phyloP scores from a whole-genome alignment of 2,113 vertebrate species.

The Bujurquina vittata region DNA sequence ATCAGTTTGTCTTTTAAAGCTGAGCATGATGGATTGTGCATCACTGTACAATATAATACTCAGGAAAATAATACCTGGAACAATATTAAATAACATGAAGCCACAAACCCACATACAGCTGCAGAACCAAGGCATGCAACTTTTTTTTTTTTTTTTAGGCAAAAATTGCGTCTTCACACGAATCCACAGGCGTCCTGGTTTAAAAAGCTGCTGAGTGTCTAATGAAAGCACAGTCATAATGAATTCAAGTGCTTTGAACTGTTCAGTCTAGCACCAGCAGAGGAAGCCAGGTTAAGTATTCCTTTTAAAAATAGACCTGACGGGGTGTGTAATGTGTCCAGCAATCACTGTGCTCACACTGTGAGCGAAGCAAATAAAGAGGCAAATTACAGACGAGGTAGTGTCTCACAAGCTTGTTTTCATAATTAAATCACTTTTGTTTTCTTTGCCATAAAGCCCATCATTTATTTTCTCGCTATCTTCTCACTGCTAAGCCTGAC shows the following conservation, averaged over 20 bases:
- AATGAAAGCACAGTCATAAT: background rate
- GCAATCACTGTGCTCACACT: background rate
- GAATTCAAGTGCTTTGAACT: background rate
- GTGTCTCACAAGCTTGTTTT: background rate
- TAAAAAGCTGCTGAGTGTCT: slow-evolving; percentile 14
- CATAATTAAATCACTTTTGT: background rate
- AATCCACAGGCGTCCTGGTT: background rate
- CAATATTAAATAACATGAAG: slow-evolving; percentile 2
- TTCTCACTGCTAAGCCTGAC: background rate
- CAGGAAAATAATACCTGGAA: slow-evolving; percentile 43
- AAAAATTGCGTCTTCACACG: background rate
- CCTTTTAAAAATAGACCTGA: background rate
- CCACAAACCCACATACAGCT: slow-evolving; percentile 32
- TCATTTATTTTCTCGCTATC: background rate
- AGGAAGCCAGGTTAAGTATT: background rate
- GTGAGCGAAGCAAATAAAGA: background rate
- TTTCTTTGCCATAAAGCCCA: background rate
- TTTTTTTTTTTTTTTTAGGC: background rate
- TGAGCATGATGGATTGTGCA: slow-evolving; percentile 51
- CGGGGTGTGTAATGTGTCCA: background rate
- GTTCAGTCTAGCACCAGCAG: background rate
- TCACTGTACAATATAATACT: background rate
- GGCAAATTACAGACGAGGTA: background rate
- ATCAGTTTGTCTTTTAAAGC: slow-evolving; percentile 38
- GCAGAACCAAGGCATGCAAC: background rate